These are phyloP conservation scores for Sebastiscus albofasciatus DNA, from an alignment of 2,797 vertebrate genomes.

Conservation along the genomic window DNA sequence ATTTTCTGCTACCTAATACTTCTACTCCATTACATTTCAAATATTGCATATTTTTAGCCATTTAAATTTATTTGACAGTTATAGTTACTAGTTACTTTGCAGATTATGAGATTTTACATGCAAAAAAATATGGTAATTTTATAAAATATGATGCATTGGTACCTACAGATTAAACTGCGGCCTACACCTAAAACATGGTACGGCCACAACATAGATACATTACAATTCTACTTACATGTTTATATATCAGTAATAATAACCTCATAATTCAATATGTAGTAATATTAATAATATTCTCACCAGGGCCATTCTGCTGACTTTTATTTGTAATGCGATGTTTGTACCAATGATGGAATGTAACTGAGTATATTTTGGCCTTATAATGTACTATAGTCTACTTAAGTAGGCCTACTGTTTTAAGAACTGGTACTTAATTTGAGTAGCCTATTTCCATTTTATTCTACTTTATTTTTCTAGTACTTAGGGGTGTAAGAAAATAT, in stretches of 20 bases:
- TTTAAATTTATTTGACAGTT: background rate
- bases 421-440: background rate
- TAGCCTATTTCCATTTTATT: background rate
- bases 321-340: background rate
- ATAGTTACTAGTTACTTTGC: background rate
- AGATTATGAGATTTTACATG: background rate
- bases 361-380: background rate
- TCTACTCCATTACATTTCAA: background rate
- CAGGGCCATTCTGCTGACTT: background rate
- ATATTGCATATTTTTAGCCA: background rate
- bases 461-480: too few relatives aligned
- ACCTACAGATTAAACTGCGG: background rate
- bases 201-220: background rate
- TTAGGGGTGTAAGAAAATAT: too few relatives aligned
- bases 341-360: background rate
- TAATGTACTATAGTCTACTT: background rate
- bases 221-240: background rate
- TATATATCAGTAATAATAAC: background rate
- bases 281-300: background rate
- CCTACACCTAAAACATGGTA: background rate
- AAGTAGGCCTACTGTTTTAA: background rate
- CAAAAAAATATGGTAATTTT: background rate
- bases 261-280: background rate
- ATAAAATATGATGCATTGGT: background rate
- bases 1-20: background rate